Base-by-base conservation (phyloP, 1,140 invertebrate species). In the Anoplolepis gracilipes region DNA sequence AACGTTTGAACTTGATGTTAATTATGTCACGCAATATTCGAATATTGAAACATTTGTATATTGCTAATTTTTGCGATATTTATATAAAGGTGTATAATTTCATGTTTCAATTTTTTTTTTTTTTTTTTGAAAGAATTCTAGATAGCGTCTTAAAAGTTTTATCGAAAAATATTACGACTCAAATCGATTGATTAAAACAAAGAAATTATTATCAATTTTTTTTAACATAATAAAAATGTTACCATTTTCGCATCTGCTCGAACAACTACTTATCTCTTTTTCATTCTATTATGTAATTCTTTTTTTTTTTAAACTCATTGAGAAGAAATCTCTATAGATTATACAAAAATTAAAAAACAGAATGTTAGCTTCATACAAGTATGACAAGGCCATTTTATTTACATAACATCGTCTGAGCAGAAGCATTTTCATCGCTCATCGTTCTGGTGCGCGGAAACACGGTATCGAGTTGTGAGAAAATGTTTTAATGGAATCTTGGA, bases 401-500 rank as follows among this genome's bases (percentile, higher is more conserved):
- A 46, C 42, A 77, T 65, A 28, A 73, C 64, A 30, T 1, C 2
- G 19, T 25, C 10, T 19, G 19, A 28, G 7, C 1, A 8, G 16
- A 62, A 4, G 25, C 57, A 25, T 62, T 76, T 61, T 42, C 10
- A 42, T 22, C 53, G 46, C 55, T 73, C 67, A 53, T 75, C 42
- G 46, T 28, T 39, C 25, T 19, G 57, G 0, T 16, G 46, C 22
- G 46, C 57, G 55, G 84, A 78, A 87, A 77, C 53, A 55, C 11
- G 16, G 42, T 42, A 42, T 55, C n/a, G n/a, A 77, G 11, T 30
- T 79, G 49, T 69, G 62, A 69, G 49, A 55, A n/a, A n/a, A 79
- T 53, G 39, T 75, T 84, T 61, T 46, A 33, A 59, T 57, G 55
- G 53, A 73, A 82, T 76, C 57, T 30, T 42, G 61, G 59, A 64